These are phyloP conservation scores for Tridacna crocea DNA, from an alignment of 2,888 invertebrate genomes.

Conservation along the genomic window DNA sequence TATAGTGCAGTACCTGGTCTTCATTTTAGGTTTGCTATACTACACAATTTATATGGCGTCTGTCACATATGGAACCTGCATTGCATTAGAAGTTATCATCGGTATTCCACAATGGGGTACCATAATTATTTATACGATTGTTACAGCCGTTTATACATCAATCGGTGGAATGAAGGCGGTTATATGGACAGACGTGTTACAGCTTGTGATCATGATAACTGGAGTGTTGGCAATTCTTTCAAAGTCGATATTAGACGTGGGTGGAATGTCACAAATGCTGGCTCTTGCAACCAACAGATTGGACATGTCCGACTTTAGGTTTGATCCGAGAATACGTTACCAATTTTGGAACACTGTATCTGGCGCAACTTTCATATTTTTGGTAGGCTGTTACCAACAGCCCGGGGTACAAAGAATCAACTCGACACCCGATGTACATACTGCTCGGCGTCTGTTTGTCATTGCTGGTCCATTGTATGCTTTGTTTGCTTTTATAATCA, in stretches of 20 bases:
- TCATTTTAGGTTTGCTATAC: slow-evolving; percentile 20
- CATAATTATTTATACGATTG: slow-evolving; percentile 34
- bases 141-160: slow-evolving; percentile 31
- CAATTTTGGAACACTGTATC: slow-evolving; percentile 30
- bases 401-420: slow-evolving; percentile 37
- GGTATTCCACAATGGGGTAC: slow-evolving; percentile 41
- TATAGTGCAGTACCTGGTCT: slow-evolving; percentile 13
- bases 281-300: slow-evolving; percentile 14
- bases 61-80: slow-evolving; percentile 33
- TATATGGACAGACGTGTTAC: slow-evolving; percentile 16
- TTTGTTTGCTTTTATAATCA: slow-evolving; percentile 14
- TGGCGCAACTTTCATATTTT: slow-evolving; percentile 22
- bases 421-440: slow-evolving; percentile 23
- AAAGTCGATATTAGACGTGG: slow-evolving; percentile 28
- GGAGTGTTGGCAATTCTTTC: slow-evolving; percentile 33
- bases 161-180: slow-evolving; percentile 21
- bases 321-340: slow-evolving; percentile 38
- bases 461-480: slow-evolving; percentile 34
- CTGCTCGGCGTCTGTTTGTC: slow-evolving; percentile 20
- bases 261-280: slow-evolving; percentile 14
- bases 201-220: slow-evolving; percentile 36
- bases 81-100: slow-evolving; percentile 14
- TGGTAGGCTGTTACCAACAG: slow-evolving; percentile 25
- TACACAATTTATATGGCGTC: slow-evolving; percentile 33
- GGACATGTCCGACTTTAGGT: slow-evolving; percentile 16